A percentile compares a stretch with the other conserved stretches of the same genome.
These are phyloP conservation scores for Bucco capensis DNA, from an alignment of 2,113 vertebrate species.

Conservation along the genomic window DNA sequence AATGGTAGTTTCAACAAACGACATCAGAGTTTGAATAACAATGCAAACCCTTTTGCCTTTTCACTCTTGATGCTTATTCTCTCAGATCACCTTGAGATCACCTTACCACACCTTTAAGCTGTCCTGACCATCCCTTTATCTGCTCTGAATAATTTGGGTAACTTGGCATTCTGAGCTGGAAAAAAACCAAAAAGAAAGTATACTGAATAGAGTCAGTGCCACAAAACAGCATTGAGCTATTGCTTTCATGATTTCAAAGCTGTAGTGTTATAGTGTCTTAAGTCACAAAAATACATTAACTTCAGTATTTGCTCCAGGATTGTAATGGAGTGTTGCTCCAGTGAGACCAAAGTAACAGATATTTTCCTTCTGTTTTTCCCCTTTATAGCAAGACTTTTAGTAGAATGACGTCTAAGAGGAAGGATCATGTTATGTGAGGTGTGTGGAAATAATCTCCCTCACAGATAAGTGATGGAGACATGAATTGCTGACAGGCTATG, in stretches of 20 bases:
- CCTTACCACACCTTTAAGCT: not conserved
- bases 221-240: not conserved
- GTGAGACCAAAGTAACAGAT: not conserved
- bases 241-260: not conserved
- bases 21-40: not conserved
- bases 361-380: not conserved
- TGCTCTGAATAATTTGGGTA: too few relatives aligned
- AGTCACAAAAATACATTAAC: not conserved
- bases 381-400: rapidly evolving
- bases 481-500: not conserved
- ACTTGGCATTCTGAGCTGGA: rapidly evolving
- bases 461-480: not conserved
- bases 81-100: not conserved
- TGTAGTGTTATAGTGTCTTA: not conserved
- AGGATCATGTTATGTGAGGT: not conserved
- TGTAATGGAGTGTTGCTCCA: not conserved
- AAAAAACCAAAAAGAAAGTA: not conserved
- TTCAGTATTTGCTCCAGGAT: not conserved
- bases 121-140: not conserved
- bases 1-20: not conserved
- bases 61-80: not conserved
- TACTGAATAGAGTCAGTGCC: not conserved
- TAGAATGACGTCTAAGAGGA: not conserved
- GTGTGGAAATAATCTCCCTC: not conserved
- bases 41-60: not conserved